Base-by-base conservation (phyloP, 2,113 vertebrate species). In the Cephalopterus ornatus region DNA sequence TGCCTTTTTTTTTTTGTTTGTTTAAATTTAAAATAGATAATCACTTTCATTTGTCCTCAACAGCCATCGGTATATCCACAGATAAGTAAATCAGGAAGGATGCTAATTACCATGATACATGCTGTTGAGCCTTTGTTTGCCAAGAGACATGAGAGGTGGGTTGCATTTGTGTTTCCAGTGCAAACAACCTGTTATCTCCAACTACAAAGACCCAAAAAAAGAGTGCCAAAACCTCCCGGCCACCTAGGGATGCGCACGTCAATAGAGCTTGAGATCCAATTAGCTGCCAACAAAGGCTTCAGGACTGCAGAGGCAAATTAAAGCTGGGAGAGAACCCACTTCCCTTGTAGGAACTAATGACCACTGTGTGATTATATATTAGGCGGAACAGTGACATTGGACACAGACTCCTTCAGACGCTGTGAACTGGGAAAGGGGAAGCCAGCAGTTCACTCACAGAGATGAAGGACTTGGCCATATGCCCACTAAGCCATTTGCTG, bases 401-500 rank as follows among this genome's bases (percentile, higher is more conserved):
- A 67, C 61, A 88, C 63, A 73, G 61, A 52, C 75, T 89, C 79
- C 73, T 79, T 49, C 65, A 80, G 65, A 50, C 2, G 12, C 82
- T 73, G 53, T 11, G 16, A 73, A 49, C 59, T 86, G 72, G 50
- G 47, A 46, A 93, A 83, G 30, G 61, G 71, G 70, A 71, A 85
- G 66, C 47, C 71, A 70, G 71, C 71, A 61, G 77, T 85, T 95
- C 39, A 46, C 58, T 83, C 41, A 30, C 26, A 39, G 59, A 83
- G 61, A 91, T 85, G 71, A 94, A 95, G 41, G 63, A 59, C 30
- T 94, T 96, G 97, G 96, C 91, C 23, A 12, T 74, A 41, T 85
- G 89, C 97, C 97, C 76, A 42, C 52, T 61, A 27, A 92, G 74
- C 80, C 93, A 94, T 94, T 97, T 91, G 72, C 55, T 90, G 47